Evolutionary conservation across 2,888 invertebrate genomes (phyloP).

Genomic region (Eupithecia dodoneata): DNA sequence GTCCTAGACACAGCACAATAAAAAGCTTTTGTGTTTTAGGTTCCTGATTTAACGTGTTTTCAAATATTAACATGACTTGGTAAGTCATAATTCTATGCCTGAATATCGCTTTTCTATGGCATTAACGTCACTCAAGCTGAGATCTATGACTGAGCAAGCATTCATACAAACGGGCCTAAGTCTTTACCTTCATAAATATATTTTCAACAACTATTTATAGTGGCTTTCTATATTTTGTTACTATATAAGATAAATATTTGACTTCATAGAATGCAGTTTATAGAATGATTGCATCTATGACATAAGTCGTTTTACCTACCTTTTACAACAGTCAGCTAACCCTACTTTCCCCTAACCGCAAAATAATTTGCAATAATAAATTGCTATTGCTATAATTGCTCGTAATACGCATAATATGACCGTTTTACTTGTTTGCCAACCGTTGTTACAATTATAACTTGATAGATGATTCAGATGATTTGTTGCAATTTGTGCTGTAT

Average conservation of each 20-base stretch:
- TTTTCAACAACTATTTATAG: background rate
- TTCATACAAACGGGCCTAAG: background rate
- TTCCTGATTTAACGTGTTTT: background rate
- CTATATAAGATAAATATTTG: no score
- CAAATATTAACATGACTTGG: background rate
- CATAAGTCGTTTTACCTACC: background rate
- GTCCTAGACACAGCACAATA: background rate
- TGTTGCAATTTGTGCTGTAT: background rate
- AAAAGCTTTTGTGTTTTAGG: background rate
- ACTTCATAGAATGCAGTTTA: background rate
- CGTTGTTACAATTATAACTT: slow-evolving; percentile 27
- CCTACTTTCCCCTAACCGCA: slow-evolving; percentile 40
- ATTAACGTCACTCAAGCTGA: no score
- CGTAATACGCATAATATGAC: slow-evolving; percentile 38
- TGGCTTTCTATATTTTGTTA: background rate
- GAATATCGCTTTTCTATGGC: no score
- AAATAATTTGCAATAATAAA: slow-evolving; percentile 39
- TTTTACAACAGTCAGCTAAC: slow-evolving; percentile 14
- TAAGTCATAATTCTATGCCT: no score
- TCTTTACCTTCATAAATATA: background rate
- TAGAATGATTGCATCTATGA: background rate
- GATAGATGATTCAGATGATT: slow-evolving; percentile 10
- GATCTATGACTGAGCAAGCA: no score
- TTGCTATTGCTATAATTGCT: slow-evolving; percentile 39
- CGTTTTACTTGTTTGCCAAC: slow-evolving; percentile 35